These are phyloP conservation scores for Orientallactaga sibirica DNA, from an alignment of 2,797 vertebrate species.

Conservation along the genomic window DNA sequence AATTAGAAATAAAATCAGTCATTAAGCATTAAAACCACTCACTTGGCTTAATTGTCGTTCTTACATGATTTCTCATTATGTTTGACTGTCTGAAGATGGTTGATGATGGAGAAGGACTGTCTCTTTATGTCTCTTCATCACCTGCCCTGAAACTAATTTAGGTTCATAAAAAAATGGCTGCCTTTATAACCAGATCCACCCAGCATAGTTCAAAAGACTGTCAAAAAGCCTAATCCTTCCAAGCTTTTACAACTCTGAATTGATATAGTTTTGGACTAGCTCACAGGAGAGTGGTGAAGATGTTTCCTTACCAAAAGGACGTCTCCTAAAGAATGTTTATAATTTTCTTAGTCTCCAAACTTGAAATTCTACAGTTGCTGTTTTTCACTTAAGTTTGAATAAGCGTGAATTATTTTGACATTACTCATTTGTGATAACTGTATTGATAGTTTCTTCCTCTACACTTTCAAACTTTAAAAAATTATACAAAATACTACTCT, in stretches of 20 bases:
- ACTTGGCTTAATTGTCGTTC: constrained; percentile 74
- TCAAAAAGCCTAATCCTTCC: background rate
- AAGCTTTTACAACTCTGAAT: background rate
- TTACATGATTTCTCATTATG: constrained; percentile 78
- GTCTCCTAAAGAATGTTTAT: background rate
- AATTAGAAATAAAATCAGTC: constrained; percentile 77
- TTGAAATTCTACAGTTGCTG: background rate
- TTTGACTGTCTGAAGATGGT: constrained; percentile 66
- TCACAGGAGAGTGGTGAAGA: background rate
- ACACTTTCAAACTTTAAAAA: background rate
- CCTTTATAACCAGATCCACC: constrained; percentile 17
- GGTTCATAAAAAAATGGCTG: constrained; percentile 14
- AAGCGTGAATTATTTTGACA: background rate
- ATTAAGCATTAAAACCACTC: constrained; percentile 78
- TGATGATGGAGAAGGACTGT: constrained; percentile 71
- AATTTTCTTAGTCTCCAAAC: background rate
- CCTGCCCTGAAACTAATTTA: constrained; percentile 75
- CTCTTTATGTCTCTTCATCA: constrained; percentile 70
- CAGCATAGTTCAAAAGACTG: background rate
- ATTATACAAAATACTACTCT: background rate
- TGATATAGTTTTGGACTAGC: background rate
- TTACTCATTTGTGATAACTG: background rate
- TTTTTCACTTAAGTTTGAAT: background rate
- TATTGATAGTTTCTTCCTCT: background rate
- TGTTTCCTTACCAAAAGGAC: background rate